phyloP scores from a whole-genome alignment of 2,113 vertebrate genomes.

The Canis aureus region DNA sequence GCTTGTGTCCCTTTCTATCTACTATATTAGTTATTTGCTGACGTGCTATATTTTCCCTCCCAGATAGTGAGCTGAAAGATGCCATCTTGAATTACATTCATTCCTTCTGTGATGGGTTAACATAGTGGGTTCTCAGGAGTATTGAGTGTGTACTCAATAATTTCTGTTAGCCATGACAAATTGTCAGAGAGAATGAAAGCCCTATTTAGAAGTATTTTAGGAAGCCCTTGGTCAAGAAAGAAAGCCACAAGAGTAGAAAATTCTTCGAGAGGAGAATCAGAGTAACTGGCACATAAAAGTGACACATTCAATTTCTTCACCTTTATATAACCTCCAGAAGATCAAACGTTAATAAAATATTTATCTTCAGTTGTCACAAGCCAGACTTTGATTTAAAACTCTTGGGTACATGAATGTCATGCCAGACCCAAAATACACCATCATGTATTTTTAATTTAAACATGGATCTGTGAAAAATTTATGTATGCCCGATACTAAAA shows the following conservation, averaged over 20 bases:
- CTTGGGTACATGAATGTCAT: constrained; percentile 44
- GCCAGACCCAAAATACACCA: constrained; percentile 75
- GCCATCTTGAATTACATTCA: not conserved
- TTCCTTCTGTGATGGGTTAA: not conserved
- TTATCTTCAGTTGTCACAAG: constrained; percentile 78
- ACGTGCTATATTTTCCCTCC: not conserved
- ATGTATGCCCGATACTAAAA: constrained; percentile 11
- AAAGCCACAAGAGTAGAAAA: constrained; percentile 2
- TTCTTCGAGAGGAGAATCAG: constrained; percentile 38
- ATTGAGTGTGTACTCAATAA: not conserved
- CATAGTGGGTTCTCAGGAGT: not conserved
- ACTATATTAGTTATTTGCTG: not conserved
- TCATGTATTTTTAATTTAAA: constrained; percentile 76
- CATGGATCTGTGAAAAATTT: constrained; percentile 73
- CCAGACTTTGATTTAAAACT: constrained; percentile 80
- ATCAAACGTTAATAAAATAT: constrained; percentile 73
- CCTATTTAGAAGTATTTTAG: not conserved
- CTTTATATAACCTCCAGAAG: constrained; percentile 65
- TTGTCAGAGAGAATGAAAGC: not conserved
- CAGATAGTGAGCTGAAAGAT: not conserved
- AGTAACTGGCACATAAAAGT: constrained; percentile 14
- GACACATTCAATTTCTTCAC: constrained; percentile 67
- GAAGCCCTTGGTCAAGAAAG: constrained; percentile 23
- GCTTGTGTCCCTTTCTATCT: not conserved
- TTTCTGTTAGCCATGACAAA: not conserved